Evolutionary conservation across 2,888 invertebrate genomes (phyloP), one percentile per base, ranked within the genome.

Genomic region (Aphidoletes aphidimyza): DNA sequence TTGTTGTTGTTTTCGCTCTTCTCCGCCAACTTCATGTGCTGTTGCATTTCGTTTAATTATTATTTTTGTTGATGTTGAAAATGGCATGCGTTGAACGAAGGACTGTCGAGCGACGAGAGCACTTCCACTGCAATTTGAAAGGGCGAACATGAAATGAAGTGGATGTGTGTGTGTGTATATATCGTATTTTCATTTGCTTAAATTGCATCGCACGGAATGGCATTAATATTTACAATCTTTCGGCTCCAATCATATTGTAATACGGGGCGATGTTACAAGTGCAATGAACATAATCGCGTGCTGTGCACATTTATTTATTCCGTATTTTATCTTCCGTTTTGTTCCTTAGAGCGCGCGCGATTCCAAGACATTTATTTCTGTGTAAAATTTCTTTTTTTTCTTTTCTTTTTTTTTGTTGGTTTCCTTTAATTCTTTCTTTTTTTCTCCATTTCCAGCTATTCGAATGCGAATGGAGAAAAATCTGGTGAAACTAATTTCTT

Each of bases 141-240:
- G 42, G 6, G 42, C 42, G 8, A 42, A 14, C 6, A 14, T 9
- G 42, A 42, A n/a, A 22, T 26, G n/a, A 17, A n/a, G 26, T 3
- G 3, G n/a, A 11, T 54, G 54, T 22, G 54, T 8, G n/a, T 26
- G 54, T 3, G 11, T 19, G 34, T 69, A 22, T 69, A 14, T 69
- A 69, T 69, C 69, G 69, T 69, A 69, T 69, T 69, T 69, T 69
- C 69, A 69, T 69, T 69, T 69, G 69, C 69, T 69, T 69, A 69
- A 69, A 69, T 69, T 69, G 69, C 69, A 69, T 69, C 69, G 69
- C 69, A 69, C 69, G 69, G 14, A 69, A 69, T 30, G 14, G 69
- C 69, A 69, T 69, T 69, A 69, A 69, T 69, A 69, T 69, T 30
- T 69, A 69, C 69, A 69, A 69, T 69, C 69, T 30, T 69, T 69